Evolutionary conservation across 2,113 vertebrate species (phyloP).

Genomic region (Sebastes fasciatus): DNA sequence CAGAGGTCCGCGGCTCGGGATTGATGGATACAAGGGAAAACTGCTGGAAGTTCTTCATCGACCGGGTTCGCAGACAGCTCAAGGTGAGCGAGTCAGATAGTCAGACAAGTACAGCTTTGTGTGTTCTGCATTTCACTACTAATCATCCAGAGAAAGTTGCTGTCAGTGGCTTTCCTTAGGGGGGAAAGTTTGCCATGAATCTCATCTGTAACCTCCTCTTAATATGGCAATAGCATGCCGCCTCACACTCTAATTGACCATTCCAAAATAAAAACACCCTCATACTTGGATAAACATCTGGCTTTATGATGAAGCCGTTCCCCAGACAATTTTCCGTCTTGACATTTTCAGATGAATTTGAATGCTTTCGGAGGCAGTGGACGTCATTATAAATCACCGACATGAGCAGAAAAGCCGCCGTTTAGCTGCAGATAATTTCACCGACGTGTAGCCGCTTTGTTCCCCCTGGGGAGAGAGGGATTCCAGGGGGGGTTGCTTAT

Average conservation of each 20-base stretch:
- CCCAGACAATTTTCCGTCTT: slow-evolving; percentile 51
- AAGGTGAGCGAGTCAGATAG: slow-evolving; percentile 86
- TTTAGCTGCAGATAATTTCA: slow-evolving; percentile 64
- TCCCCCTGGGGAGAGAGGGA: slow-evolving; percentile 50
- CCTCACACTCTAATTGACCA: slow-evolving; percentile 52
- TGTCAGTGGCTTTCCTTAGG: slow-evolving; percentile 12
- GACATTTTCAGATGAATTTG: slow-evolving; percentile 63
- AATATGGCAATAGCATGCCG: slow-evolving; percentile 44
- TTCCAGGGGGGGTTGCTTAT: slow-evolving; percentile 56
- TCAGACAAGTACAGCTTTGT: slow-evolving; percentile 1
- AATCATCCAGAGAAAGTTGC: slow-evolving; percentile 39
- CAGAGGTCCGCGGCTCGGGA: slow-evolving; percentile 89
- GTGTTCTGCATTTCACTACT: slow-evolving; percentile 32
- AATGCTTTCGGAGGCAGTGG: slow-evolving; percentile 32
- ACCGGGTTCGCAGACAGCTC: slow-evolving; percentile 88
- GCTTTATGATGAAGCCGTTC: slow-evolving; percentile 56
- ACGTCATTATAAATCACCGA: slow-evolving; percentile 58
- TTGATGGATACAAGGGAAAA: slow-evolving; percentile 90
- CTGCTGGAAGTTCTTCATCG: slow-evolving; percentile 97
- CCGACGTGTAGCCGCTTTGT: slow-evolving; percentile 40
- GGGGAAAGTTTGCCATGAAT: slow-evolving; percentile 39
- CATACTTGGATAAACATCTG: slow-evolving; percentile 62
- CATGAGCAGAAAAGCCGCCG: slow-evolving; percentile 39
- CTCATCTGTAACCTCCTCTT: slow-evolving; percentile 33
- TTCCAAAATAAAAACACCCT: slow-evolving; percentile 27